Conservation (phyloP, 2,797 vertebrate genomes). For the Lithobates sylvaticus region DNA sequence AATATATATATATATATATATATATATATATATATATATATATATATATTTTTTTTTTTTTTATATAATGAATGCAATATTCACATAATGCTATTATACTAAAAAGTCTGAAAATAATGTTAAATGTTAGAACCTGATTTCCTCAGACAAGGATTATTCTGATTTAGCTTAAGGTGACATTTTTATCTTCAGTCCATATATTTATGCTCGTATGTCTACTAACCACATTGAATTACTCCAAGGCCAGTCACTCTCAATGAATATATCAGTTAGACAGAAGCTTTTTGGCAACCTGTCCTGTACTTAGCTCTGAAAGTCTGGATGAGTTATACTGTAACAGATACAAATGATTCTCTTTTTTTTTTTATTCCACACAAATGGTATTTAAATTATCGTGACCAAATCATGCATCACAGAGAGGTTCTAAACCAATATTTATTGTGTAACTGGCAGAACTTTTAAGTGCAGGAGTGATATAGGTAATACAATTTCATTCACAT, state of each 20-base stretch:
- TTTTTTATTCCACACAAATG: constrained; percentile 48
- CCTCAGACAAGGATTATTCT: constrained; percentile 36
- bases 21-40: too few relatives aligned
- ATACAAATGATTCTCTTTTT: constrained; percentile 44
- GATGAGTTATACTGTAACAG: constrained; percentile 39
- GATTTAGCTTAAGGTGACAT: constrained; percentile 43
- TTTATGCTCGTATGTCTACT: constrained; percentile 48
- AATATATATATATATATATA: too few relatives aligned
- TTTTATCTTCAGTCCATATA: constrained; percentile 43
- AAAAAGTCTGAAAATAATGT: neutral
- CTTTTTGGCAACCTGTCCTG: constrained; percentile 44
- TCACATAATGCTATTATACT: neutral
- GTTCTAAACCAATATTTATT: constrained; percentile 29
- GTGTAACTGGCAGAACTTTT: constrained; percentile 12
- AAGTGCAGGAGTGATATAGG: constrained; percentile 15
- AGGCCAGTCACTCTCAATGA: constrained; percentile 31
- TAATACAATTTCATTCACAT: constrained; percentile 30
- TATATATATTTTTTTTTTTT: too few relatives aligned
- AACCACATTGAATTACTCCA: constrained; percentile 27
- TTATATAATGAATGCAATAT: neutral
- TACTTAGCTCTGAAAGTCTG: constrained; percentile 23
- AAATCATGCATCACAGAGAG: constrained; percentile 38
- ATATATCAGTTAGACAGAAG: constrained; percentile 58
- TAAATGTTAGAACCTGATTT: constrained; percentile 7
- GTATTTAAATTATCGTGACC: constrained; percentile 51